These are phyloP conservation scores for Chironomus tentans DNA, from an alignment of 2,888 invertebrate species.

Conservation along the genomic window DNA sequence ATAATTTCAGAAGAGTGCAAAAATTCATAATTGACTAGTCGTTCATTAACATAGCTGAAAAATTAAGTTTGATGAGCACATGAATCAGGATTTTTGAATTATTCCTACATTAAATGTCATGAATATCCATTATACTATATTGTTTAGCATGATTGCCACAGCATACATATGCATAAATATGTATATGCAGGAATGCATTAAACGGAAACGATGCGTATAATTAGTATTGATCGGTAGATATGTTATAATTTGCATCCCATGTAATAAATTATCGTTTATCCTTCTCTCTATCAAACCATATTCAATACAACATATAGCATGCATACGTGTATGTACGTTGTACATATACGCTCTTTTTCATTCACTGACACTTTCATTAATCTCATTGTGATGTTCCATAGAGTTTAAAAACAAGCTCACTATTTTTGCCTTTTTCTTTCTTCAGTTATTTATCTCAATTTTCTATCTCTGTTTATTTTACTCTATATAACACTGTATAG, in stretches of 20 bases:
- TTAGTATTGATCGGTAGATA: slow-evolving; percentile 17
- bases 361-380: background rate
- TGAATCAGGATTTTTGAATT: slow-evolving; percentile 1
- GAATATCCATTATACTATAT: slow-evolving; percentile 6
- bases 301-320: background rate
- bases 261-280: slow-evolving; percentile 7
- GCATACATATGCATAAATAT: background rate
- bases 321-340: background rate
- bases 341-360: background rate
- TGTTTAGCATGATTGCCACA: background rate
- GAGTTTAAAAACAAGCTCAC: too few relatives aligned
- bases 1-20: too few relatives aligned
- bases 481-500: background rate
- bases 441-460: background rate
- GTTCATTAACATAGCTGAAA: background rate
- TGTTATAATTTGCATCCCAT: slow-evolving; percentile 17
- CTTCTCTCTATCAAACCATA: background rate
- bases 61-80: slow-evolving; percentile 6
- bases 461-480: background rate
- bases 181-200: background rate
- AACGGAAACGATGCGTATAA: slow-evolving; percentile 6
- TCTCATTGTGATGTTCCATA: slow-evolving; percentile 5
- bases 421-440: background rate
- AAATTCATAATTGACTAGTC: too few relatives aligned
- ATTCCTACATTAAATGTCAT: slow-evolving; percentile 9